Percentiles rank a stretch among this genome's conserved stretches.
Conservation (phyloP, 2,797 vertebrate genomes). For the Scyliorhinus canicula region DNA sequence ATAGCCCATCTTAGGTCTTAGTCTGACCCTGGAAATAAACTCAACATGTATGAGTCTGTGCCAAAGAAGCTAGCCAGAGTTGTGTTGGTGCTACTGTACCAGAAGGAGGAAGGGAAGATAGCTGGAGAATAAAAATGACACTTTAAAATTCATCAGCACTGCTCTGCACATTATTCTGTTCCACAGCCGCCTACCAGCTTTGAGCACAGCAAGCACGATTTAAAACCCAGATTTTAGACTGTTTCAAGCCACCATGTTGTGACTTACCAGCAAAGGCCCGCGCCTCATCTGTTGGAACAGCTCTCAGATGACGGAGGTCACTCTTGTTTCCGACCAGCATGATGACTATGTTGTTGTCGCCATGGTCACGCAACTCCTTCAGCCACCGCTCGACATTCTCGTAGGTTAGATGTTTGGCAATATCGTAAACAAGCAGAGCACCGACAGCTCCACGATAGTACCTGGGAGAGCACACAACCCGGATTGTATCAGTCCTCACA, state of each 20-base stretch:
- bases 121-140: neutral
- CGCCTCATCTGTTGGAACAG: slow-evolving; percentile 88
- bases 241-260: neutral
- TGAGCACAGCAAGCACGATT: neutral
- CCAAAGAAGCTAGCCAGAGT: neutral
- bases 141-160: neutral
- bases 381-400: slow-evolving; percentile 69
- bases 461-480: slow-evolving; percentile 51
- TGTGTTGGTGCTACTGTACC: neutral
- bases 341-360: slow-evolving; percentile 94
- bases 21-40: neutral
- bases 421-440: slow-evolving; percentile 88
- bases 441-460: slow-evolving; percentile 94
- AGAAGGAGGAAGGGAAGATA: neutral
- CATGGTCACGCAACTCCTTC: slow-evolving; percentile 78
- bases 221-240: neutral
- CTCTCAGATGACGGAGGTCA: slow-evolving; percentile 84
- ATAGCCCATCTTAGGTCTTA: neutral
- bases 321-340: slow-evolving; percentile 97
- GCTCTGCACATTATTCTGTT: neutral
- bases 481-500: neutral
- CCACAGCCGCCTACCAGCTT: neutral
- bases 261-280: slow-evolving; percentile 78
- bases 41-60: neutral
- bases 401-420: slow-evolving; percentile 92